Evolutionary conservation across 2,113 vertebrate species (phyloP).

Genomic region (Phycodurus eques): DNA sequence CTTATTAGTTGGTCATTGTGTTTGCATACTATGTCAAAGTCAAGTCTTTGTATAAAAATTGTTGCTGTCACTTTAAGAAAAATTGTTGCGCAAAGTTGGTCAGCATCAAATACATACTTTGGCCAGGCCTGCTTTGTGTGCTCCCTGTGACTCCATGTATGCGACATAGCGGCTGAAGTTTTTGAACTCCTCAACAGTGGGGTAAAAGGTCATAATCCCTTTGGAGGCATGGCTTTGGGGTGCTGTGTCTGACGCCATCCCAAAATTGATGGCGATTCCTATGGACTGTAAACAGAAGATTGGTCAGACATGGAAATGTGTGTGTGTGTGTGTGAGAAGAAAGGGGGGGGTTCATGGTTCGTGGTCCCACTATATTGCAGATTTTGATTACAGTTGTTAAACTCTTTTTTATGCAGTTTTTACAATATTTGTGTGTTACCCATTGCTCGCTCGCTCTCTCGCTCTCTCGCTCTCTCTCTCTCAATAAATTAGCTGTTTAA

Average conservation of each 20-base stretch:
- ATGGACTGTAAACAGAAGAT: neutral
- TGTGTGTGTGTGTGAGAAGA: too few species aligned
- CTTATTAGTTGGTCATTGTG: neutral
- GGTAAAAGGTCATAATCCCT: conserved; percentile 91
- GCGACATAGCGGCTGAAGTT: conserved; percentile 91
- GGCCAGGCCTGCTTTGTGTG: conserved; percentile 88
- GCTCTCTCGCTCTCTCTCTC: too few species aligned
- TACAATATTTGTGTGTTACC: too few species aligned
- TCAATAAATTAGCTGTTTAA: too few species aligned
- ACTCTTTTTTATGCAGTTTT: too few species aligned
- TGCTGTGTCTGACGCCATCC: conserved; percentile 76
- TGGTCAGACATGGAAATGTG: neutral
- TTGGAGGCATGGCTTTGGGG: conserved; percentile 75
- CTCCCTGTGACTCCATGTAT: conserved; percentile 91
- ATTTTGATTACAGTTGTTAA: too few species aligned
- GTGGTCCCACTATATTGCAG: too few species aligned
- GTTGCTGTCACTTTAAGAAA: neutral
- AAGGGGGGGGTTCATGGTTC: too few species aligned
- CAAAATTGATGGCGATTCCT: conserved; percentile 35
- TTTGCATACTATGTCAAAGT: neutral
- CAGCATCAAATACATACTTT: conserved; percentile 75
- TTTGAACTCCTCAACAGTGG: conserved; percentile 86
- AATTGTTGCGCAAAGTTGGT: neutral
- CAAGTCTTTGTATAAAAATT: neutral
- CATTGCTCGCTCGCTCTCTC: too few species aligned